phyloP scores from a whole-genome alignment of 2,888 invertebrate genomes.

The Oscheius myriophilus region DNA sequence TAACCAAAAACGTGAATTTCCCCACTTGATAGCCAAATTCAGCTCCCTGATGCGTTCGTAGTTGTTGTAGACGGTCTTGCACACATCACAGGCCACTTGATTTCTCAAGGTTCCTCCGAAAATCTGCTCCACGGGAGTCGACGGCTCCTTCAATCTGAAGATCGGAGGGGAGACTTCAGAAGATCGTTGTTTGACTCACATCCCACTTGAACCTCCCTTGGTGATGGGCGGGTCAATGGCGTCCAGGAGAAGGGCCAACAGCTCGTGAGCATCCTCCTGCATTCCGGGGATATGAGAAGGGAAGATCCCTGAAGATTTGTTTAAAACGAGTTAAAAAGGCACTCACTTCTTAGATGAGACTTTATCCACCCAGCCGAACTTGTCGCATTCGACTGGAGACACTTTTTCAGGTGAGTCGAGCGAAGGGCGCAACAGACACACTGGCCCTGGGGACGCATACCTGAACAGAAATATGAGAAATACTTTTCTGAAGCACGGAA shows the following conservation, averaged over 20 bases:
- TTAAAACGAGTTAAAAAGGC: too few relatives aligned
- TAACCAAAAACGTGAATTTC: too few relatives aligned
- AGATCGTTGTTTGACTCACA: too few relatives aligned
- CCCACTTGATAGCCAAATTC: slow-evolving; percentile 47
- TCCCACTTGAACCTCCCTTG: too few relatives aligned
- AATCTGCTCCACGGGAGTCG: slow-evolving; percentile 62
- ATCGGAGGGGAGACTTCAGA: too few relatives aligned
- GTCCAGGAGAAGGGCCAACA: slow-evolving; percentile 57
- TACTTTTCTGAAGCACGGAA: too few relatives aligned
- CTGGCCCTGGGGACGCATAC: slow-evolving; percentile 18
- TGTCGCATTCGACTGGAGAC: neutral
- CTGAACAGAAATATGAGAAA: too few relatives aligned
- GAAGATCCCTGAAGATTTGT: slow-evolving; percentile 38
- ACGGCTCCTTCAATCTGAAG: slow-evolving; percentile 36
- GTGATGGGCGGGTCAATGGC: slow-evolving; percentile 48
- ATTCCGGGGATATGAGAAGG: slow-evolving; percentile 41
- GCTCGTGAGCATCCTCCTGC: slow-evolving; percentile 66
- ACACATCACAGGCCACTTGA: slow-evolving; percentile 48
- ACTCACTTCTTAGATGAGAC: slow-evolving; percentile 26
- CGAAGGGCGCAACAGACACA: slow-evolving; percentile 33
- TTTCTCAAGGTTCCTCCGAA: slow-evolving; percentile 62
- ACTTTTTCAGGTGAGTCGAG: slow-evolving; percentile 18
- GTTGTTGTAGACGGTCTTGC: slow-evolving; percentile 42
- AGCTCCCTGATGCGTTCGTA: slow-evolving; percentile 63
- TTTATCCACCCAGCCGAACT: slow-evolving; percentile 30